Evolutionary conservation across 2,888 invertebrate species (phyloP), one percentile per base, ranked within the genome.

Genomic region (Boloria selene): DNA sequence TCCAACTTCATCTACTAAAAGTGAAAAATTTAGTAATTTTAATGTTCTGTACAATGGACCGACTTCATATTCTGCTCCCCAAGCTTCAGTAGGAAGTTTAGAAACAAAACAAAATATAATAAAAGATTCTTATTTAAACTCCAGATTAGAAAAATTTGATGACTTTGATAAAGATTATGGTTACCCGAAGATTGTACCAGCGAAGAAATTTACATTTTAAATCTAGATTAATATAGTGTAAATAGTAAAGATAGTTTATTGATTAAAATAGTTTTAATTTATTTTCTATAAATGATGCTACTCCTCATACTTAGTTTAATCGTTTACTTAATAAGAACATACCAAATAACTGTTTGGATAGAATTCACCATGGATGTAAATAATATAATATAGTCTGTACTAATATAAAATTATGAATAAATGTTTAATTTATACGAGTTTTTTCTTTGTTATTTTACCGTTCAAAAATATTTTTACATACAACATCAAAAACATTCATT

Each of bases 51-150:
- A 91, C 65, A 77, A 81, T 55, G 91, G 90, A 0, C 90, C 88
- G 6, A 89, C 90, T n/a, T 91, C 92, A 0, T 92, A 91, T 67
- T 87, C 80, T 0, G 88, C 89, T 47, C 88, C 90, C 17, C 91
- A 91, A 71, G 79, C 83, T 4, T 88, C 89, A 47, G 79, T 90
- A 49, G 90, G 88, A n/a, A 85, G 77, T 62, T 77, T 90, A 70
- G 76, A 76, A 70, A 60, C 70, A n/a, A 77, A 74, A 64, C 79
- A 80, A 73, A 72, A 74, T 60, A 58, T 65, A 18, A 53, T 67
- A 67, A 74, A 79, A 52, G 72, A 73, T 67, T 75, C 76, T 65
- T 81, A 81, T 50, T 76, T 74, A 47, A 86, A 77, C 65, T 79
- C 87, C 61, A 85, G 81, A 69, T 68, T 91, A 73, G 91, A 92